These are phyloP conservation scores for Lepidostoma basale DNA, from an alignment of 1,140 invertebrate species.

Conservation along the genomic window DNA sequence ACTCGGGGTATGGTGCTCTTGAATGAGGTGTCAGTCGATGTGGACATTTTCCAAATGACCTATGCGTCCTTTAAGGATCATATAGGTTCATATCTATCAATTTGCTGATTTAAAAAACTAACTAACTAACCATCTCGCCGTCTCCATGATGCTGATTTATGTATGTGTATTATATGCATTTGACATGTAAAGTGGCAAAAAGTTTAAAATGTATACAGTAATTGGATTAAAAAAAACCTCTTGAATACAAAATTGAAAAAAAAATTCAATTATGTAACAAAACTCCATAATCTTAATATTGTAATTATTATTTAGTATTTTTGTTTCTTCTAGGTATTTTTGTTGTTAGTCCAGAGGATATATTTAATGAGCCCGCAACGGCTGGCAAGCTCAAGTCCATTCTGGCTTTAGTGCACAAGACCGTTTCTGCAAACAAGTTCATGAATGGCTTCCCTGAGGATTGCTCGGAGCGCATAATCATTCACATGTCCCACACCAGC, in stretches of 20 bases:
- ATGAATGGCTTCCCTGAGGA: conserved; percentile 62
- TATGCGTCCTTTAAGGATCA: no score
- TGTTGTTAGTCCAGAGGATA: conserved; percentile 65
- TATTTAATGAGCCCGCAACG: conserved; percentile 62
- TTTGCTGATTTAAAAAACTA: no score
- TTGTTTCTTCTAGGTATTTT: conserved; percentile 64
- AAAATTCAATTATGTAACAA: neutral
- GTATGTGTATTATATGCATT: no score
- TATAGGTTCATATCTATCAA: no score
- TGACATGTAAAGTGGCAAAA: no score
- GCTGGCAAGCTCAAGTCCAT: conserved; percentile 63
- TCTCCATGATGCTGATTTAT: no score
- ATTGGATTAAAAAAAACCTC: no score
- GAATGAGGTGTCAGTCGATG: no score
- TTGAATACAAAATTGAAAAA: neutral
- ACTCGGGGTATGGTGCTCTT: no score
- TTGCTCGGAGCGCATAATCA: conserved; percentile 57
- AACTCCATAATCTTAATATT: neutral
- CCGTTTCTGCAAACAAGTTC: conserved; percentile 61
- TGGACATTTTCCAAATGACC: no score
- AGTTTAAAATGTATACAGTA: no score
- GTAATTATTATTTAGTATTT: neutral
- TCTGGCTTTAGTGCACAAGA: conserved; percentile 63
- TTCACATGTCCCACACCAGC: conserved; percentile 61
- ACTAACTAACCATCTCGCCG: no score